phyloP scores from a whole-genome alignment of 2,888 invertebrate species.

The Agrilus mali region DNA sequence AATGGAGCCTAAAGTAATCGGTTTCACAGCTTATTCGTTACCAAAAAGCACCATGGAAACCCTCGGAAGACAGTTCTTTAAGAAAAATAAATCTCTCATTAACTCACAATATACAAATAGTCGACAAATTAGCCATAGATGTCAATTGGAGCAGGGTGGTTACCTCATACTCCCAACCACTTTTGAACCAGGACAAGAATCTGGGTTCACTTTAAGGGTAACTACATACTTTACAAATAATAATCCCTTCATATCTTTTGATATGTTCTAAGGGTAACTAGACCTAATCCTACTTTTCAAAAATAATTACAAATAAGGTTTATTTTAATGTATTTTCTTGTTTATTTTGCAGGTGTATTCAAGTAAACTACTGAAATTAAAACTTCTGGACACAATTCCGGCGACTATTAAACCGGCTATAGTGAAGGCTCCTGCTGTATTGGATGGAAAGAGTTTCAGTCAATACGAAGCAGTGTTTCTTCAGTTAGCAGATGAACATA shows the following conservation, averaged over 20 bases:
- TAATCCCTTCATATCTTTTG: too few species aligned
- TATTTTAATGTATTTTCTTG: too few species aligned
- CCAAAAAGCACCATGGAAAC: conserved; percentile 60
- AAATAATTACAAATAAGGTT: too few species aligned
- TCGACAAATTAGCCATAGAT: conserved; percentile 57
- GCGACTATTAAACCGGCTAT: conserved; percentile 59
- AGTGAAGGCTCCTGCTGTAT: conserved; percentile 58
- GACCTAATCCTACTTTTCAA: too few species aligned
- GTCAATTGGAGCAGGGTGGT: conserved; percentile 65
- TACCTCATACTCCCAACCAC: conserved; percentile 83
- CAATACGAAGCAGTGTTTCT: conserved; percentile 86
- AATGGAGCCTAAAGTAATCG: conserved; percentile 86
- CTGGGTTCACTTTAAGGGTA: conserved; percentile 65
- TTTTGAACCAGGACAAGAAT: conserved; percentile 83
- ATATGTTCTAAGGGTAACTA: too few species aligned
- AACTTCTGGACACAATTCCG: conserved; percentile 55
- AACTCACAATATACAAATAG: conserved; percentile 90
- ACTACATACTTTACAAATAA: too few species aligned
- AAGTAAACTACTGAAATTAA: conserved; percentile 62
- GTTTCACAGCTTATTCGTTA: conserved; percentile 74
- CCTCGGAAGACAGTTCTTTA: conserved; percentile 68
- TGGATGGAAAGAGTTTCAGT: conserved; percentile 59
- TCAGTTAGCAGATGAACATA: conserved; percentile 81
- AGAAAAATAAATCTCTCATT: conserved; percentile 71
- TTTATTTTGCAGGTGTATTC: conserved; percentile 45